Evolutionary conservation across 1,140 invertebrate genomes (phyloP).

Genomic region (Gryllus bimaculatus): DNA sequence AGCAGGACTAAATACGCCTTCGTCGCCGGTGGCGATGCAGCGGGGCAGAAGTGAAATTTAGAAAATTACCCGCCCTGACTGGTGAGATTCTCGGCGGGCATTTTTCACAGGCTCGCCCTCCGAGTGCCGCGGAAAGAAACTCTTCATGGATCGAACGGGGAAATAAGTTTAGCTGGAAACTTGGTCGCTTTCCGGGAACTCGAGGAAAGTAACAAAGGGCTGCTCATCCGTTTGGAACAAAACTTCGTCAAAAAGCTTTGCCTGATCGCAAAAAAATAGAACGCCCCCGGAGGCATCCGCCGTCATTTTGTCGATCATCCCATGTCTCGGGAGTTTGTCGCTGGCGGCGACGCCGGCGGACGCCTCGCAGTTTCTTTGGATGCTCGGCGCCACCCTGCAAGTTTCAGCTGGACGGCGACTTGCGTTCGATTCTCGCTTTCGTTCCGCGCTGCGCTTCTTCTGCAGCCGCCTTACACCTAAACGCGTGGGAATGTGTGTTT

Average conservation of each 20-base stretch:
- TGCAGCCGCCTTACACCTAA: no score
- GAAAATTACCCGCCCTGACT: neutral
- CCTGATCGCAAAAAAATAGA: neutral
- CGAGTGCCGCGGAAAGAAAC: neutral
- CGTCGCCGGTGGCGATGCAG: no score
- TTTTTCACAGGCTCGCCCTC: neutral
- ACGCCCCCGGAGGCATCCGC: neutral
- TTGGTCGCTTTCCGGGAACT: neutral
- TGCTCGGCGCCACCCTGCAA: neutral
- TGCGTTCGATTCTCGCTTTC: no score
- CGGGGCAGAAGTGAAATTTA: neutral
- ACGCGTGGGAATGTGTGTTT: no score
- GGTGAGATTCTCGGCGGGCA: neutral
- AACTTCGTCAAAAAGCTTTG: neutral
- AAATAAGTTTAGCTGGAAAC: conserved; percentile 5
- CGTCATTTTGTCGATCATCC: neutral
- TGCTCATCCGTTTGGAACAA: neutral
- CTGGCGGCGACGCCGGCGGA: no score
- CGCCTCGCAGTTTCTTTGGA: neutral
- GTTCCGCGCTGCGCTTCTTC: no score
- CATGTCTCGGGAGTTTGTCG: neutral
- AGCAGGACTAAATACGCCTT: neutral
- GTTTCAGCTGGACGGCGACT: no score
- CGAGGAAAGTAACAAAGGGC: neutral
- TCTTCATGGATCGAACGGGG: neutral